phyloP scores from a whole-genome alignment of 2,113 vertebrate species.

The Forbesichthys agassizii region DNA sequence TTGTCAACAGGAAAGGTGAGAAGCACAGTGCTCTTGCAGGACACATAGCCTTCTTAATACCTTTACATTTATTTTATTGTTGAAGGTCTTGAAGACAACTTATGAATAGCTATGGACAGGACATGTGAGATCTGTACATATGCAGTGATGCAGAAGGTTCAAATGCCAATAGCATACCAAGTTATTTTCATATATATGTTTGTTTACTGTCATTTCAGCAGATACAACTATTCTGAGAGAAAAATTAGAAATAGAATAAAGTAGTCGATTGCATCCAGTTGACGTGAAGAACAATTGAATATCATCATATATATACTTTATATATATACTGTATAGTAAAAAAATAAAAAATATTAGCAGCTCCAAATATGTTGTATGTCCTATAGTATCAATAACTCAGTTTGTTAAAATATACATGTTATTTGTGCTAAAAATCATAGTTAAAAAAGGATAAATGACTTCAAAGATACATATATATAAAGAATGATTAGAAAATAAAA shows the following conservation, averaged over 20 bases:
- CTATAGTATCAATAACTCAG: slow-evolving; percentile 60
- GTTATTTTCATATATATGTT: slow-evolving; percentile 22
- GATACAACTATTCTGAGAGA: slow-evolving; percentile 36
- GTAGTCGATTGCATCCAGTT: no score
- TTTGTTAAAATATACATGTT: slow-evolving; percentile 70
- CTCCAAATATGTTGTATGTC: slow-evolving; percentile 55
- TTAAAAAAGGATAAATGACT: slow-evolving; percentile 41
- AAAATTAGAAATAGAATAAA: no score
- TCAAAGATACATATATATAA: slow-evolving; percentile 41
- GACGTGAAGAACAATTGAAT: slow-evolving; percentile 31
- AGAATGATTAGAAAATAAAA: slow-evolving; percentile 59
- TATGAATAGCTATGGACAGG: slow-evolving; percentile 36
- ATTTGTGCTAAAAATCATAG: slow-evolving; percentile 52
- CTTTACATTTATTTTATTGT: slow-evolving; percentile 16
- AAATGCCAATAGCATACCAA: slow-evolving; percentile 37
- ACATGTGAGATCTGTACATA: slow-evolving; percentile 51
- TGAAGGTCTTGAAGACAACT: slow-evolving; percentile 38
- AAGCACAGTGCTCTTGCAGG: neutral
- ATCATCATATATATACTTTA: slow-evolving; percentile 22
- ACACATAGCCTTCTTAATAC: slow-evolving; percentile 26
- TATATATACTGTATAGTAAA: slow-evolving; percentile 45
- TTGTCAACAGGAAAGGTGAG: slow-evolving; percentile 3
- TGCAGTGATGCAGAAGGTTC: neutral
- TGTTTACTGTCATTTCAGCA: slow-evolving; percentile 30
- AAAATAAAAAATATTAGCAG: slow-evolving; percentile 71